Evolutionary conservation across 2,888 invertebrate genomes (phyloP), one percentile per base, ranked within the genome.

Genomic region (Melanotus villosus): DNA sequence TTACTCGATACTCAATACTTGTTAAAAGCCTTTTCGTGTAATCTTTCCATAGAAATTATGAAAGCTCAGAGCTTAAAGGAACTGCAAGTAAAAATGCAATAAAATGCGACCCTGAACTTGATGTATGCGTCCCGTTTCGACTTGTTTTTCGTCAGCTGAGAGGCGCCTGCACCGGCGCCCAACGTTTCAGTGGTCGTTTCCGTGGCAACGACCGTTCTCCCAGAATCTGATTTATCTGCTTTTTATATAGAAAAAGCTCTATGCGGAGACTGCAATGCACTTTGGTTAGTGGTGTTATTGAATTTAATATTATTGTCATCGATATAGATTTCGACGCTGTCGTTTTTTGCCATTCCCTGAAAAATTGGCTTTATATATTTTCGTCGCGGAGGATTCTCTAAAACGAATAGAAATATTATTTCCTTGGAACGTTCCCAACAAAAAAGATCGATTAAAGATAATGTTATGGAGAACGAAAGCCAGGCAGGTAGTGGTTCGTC

Each of bases 161-260:
- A 45, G 72, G 64, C 72, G 72, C 66, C 72, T 59, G 30, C 52
- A 63, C 32, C 63, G 72, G 72, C 72, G 72, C 69, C 68, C 56
- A 62, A 59, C 58, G 54, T 69, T 63, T 62, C 65, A 59, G 65
- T 45, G 66, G 66, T 66, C 66, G 69, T 72, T 50, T 57, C 72
- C 69, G 47, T 72, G 59, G 69, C 63, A 66, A 71, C 71, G 63
- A 34, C 38, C 66, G 45, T 34, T 58, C 57, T 63, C 41, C 19
- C 63, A 59, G 60, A 69, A 65, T 69, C 66, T 69, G 66, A 72
- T 72, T 72, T 69, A 69, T 71, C 64, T 63, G 54, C 54, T 65
- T 72, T 69, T 72, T 71, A 71, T 65, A 64, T 45, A 36, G 56
- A 60, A 41, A 65, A 47, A 60, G 63, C 30, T 63, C 43, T 34